Conservation (phyloP, 2,797 vertebrate species). For the Linurgus olivaceus region DNA sequence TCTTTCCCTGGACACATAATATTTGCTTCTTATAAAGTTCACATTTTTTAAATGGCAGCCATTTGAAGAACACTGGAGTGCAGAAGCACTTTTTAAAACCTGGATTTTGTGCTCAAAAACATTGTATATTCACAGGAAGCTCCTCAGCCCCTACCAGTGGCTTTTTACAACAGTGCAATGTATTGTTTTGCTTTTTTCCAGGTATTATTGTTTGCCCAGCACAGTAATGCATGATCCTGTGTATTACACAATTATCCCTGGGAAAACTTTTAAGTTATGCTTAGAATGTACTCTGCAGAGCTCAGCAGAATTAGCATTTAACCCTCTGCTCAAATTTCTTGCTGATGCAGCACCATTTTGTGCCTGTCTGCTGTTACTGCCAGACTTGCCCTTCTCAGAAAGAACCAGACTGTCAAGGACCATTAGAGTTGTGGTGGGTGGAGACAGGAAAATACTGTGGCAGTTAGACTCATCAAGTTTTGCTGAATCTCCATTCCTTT, state of each 20-base stretch:
- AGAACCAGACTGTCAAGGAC: neutral
- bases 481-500: constrained; percentile 16
- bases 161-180: neutral
- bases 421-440: neutral
- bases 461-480: neutral
- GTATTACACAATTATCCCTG: neutral
- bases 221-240: neutral
- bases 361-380: neutral
- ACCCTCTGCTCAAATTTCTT: neutral
- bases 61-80: neutral
- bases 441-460: neutral
- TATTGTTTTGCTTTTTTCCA: neutral
- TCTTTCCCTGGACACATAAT: neutral
- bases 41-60: neutral
- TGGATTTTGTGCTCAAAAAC: neutral
- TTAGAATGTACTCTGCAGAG: neutral
- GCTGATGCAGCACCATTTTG: neutral
- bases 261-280: neutral
- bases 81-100: neutral
- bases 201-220: neutral
- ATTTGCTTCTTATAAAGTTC: neutral
- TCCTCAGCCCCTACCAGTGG: neutral
- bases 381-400: neutral
- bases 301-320: neutral
- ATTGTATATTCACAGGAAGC: neutral